Conservation (phyloP, 2,888 invertebrate genomes). For the Limenitis camilla region DNA sequence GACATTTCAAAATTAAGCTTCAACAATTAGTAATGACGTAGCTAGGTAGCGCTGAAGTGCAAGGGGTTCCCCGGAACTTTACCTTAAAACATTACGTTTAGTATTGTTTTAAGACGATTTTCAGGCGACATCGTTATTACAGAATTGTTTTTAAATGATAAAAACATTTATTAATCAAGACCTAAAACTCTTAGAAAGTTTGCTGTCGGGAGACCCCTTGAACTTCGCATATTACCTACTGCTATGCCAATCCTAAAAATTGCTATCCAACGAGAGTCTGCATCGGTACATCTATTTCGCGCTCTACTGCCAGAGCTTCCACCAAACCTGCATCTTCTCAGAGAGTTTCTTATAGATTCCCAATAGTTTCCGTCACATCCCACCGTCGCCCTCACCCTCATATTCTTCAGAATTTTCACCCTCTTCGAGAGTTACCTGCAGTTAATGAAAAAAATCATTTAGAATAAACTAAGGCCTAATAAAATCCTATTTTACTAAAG, state of each 20-base stretch:
- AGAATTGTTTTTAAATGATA: too few relatives aligned
- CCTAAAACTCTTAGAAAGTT: neutral
- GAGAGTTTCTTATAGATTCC: constrained; percentile 92
- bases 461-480: too few relatives aligned
- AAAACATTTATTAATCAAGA: too few relatives aligned
- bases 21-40: constrained; percentile 46
- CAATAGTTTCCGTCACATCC: constrained; percentile 95
- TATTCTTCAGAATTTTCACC: constrained; percentile 81
- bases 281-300: constrained; percentile 26
- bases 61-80: neutral
- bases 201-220: neutral
- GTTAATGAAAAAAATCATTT: constrained; percentile 21
- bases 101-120: neutral
- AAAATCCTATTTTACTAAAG: too few relatives aligned
- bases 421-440: constrained; percentile 89
- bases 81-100: neutral
- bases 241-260: constrained; percentile 22
- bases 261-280: constrained; percentile 53
- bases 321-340: constrained; percentile 92
- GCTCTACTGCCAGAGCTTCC: constrained; percentile 83
- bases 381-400: constrained; percentile 74
- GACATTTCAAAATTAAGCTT: constrained; percentile 69
- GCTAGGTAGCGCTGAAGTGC: constrained; percentile 2
- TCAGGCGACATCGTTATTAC: too few relatives aligned
- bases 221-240: constrained; percentile 1